Evolutionary conservation across 2,888 invertebrate genomes (phyloP), one percentile per base, ranked within the genome.

Genomic region (Drosophila aldrichi): DNA sequence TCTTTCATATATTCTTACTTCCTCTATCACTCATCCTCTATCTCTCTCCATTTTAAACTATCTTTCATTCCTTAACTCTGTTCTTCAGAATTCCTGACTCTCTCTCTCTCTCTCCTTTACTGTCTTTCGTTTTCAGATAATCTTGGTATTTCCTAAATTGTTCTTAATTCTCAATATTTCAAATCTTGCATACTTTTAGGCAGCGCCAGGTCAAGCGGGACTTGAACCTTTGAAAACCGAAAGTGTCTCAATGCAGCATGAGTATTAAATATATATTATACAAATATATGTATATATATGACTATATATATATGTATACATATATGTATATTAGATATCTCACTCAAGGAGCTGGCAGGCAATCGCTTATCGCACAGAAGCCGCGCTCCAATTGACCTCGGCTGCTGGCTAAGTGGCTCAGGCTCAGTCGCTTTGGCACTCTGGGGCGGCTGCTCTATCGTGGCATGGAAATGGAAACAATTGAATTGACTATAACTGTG

Each of bases 131-230:
- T 29, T 8, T 29, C 29, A 8, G 8, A 25, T 25, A 14, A 25
- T 9, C 25, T n/a, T 48, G 10, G 29, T n/a, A n/a, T 29, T 48
- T 29, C n/a, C 2, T 10, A 7, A 3, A 10, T 20, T 20, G 14
- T 12, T 43, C 46, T 7, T 9, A n/a, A n/a, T n/a, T 8, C n/a
- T n/a, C 6, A 32, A 3, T 10, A 9, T 10, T 5, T 3, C 2
- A 1, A 18, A 10, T 12, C 29, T 66, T 67, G 81, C 81, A 82
- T 81, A 86, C 81, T 81, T 81, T 81, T 65, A 83, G 81, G 81
- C 83, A 18, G 76, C 65, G 7, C 20, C 25, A 20, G 44, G 9
- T 58, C 32, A 68, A 67, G 51, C 60, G 25, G 22, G 25, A 14
- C 51, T 63, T 68, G 64, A 79, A 55, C 58, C 20, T 9, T 40